Conservation (phyloP, 2,797 vertebrate genomes). For the Pteropus rufus region DNA sequence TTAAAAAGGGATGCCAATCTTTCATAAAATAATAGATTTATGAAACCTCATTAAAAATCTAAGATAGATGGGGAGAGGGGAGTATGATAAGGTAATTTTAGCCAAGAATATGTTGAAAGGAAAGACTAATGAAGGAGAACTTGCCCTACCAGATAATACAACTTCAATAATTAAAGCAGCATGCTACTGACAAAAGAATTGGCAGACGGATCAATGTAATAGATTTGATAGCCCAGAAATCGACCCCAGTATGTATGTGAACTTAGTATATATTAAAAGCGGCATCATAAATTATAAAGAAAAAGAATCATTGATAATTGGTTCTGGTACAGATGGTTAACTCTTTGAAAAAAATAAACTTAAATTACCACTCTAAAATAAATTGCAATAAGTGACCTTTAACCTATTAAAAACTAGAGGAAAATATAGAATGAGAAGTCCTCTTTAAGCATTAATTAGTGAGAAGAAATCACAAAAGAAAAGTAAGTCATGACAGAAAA, state of each 20-base stretch:
- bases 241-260: background rate
- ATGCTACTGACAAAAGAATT: conserved; percentile 7
- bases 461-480: background rate
- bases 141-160: background rate
- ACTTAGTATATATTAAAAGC: conserved; percentile 31
- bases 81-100: conserved; percentile 5
- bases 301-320: conserved; percentile 28
- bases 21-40: conserved; percentile 53
- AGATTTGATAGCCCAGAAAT: conserved; percentile 42
- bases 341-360: conserved; percentile 38
- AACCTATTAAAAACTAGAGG: conserved; percentile 1
- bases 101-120: conserved; percentile 16
- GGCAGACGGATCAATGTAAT: conserved; percentile 17
- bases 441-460: background rate
- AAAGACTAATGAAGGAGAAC: conserved; percentile 25
- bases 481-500: background rate
- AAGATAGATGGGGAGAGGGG: background rate
- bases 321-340: background rate
- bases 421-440: background rate
- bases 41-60: conserved; percentile 26
- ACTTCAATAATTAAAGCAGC: conserved; percentile 55
- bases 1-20: conserved; percentile 25
- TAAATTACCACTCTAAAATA: conserved; percentile 42
- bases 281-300: conserved; percentile 17
- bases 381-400: background rate